These are phyloP conservation scores for Dasypogon diadema DNA, from an alignment of 2,888 invertebrate genomes.

Conservation along the genomic window DNA sequence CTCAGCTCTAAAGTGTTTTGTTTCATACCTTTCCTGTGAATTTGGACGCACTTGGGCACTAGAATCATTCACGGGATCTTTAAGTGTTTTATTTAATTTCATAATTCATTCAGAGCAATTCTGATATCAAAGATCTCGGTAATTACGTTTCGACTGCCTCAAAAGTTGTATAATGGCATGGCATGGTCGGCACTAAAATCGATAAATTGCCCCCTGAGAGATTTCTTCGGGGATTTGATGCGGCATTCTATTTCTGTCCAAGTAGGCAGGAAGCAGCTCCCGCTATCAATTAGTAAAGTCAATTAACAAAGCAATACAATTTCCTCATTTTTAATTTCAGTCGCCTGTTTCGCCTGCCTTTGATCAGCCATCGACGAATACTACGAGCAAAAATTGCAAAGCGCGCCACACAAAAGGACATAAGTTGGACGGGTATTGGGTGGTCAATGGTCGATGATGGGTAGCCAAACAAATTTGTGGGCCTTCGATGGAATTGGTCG, in stretches of 20 bases:
- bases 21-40: slow-evolving; percentile 68
- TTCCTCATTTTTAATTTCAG: slow-evolving; percentile 41
- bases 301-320: slow-evolving; percentile 35
- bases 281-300: slow-evolving; percentile 37
- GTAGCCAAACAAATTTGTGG: slow-evolving; percentile 30
- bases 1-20: slow-evolving; percentile 64
- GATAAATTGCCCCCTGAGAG: neutral
- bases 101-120: slow-evolving; percentile 27
- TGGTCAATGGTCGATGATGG: neutral
- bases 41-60: slow-evolving; percentile 62
- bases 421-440: neutral
- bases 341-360: neutral
- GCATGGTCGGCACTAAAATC: neutral
- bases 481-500: slow-evolving; percentile 12
- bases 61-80: slow-evolving; percentile 58
- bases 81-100: slow-evolving; percentile 53
- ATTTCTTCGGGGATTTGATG: neutral
- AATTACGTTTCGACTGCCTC: neutral
- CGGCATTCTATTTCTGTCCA: neutral
- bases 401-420: slow-evolving; percentile 15
- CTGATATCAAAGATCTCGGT: neutral
- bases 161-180: neutral
- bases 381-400: slow-evolving; percentile 11
- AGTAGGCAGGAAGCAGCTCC: slow-evolving; percentile 13
- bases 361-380: neutral